Conservation (phyloP, 1,140 invertebrate species). For the Cydia strobilella region DNA sequence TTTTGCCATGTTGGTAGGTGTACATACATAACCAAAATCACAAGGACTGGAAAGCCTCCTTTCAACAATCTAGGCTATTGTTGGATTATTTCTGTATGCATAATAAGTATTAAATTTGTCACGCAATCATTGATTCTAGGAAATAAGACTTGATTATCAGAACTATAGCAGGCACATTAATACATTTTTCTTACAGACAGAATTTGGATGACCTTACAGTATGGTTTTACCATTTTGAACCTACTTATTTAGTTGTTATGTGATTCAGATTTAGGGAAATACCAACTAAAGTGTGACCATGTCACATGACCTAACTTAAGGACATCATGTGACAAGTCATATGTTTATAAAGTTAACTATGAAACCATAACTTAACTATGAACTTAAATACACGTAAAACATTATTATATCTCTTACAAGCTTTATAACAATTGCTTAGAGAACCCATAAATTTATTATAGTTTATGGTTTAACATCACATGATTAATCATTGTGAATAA, state of each 20-base stretch:
- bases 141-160: background rate
- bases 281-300: constrained; percentile 8
- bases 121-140: background rate
- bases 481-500: constrained; percentile 5
- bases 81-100: background rate
- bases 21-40: constrained; percentile 34
- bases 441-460: background rate
- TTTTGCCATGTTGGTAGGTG: constrained; percentile 55
- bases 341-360: constrained; percentile 5
- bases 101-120: background rate
- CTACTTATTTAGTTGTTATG: background rate
- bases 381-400: background rate
- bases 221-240: background rate
- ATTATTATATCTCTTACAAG: background rate
- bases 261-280: background rate
- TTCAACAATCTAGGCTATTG: background rate
- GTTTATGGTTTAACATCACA: constrained; percentile 12
- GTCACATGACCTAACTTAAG: constrained; percentile 30
- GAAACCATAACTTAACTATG: background rate
- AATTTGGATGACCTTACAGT: background rate
- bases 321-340: constrained; percentile 31
- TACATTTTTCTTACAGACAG: background rate
- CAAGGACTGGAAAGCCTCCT: background rate
- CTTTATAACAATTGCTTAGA: background rate
- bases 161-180: background rate